These are phyloP conservation scores for Coptodon bakossiorum DNA, from an alignment of 2,113 vertebrate species.

Conservation along the genomic window DNA sequence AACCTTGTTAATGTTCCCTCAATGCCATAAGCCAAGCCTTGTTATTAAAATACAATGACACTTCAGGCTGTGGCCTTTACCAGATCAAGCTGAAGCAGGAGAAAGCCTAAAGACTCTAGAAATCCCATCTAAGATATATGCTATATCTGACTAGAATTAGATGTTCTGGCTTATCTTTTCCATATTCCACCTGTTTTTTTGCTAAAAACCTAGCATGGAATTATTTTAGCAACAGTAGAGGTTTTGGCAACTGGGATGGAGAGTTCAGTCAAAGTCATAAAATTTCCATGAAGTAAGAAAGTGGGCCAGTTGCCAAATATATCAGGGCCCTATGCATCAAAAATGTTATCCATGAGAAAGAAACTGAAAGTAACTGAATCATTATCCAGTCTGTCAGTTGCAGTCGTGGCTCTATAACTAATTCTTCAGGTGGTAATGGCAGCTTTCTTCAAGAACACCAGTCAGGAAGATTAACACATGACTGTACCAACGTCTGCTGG, in stretches of 20 bases:
- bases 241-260: neutral
- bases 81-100: neutral
- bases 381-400: neutral
- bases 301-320: neutral
- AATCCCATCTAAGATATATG: neutral
- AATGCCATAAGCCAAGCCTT: neutral
- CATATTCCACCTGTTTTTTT: neutral
- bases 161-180: neutral
- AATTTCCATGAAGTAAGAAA: neutral
- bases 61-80: neutral
- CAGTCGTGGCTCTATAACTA: neutral
- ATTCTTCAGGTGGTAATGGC: neutral
- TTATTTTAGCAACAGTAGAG: neutral
- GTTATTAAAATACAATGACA: constrained; percentile 14
- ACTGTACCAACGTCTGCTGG: neutral
- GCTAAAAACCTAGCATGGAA: neutral
- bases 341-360: neutral
- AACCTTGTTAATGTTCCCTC: constrained; percentile 4
- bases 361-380: neutral
- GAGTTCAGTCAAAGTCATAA: neutral
- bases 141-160: neutral
- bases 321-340: neutral
- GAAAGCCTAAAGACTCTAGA: neutral
- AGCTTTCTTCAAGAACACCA: neutral
- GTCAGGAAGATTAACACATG: neutral